Evolutionary conservation across 2,888 invertebrate species (phyloP).

Genomic region (Rhabditoides inermis): DNA sequence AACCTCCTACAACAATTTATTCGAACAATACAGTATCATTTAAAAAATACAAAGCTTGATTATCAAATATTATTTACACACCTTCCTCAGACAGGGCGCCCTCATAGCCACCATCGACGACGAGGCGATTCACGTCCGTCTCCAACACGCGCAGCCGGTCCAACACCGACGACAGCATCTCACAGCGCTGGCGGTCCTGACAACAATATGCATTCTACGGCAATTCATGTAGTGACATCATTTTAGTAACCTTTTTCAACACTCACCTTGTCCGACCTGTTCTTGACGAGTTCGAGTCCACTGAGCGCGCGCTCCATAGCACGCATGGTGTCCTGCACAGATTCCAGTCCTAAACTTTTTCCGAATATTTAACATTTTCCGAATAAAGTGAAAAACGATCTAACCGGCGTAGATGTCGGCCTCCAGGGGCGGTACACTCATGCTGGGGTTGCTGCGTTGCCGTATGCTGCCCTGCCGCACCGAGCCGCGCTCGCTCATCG

Average conservation of each 20-base stretch:
- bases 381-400: neutral
- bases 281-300: constrained; percentile 29
- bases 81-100: constrained; percentile 6
- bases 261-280: constrained; percentile 29
- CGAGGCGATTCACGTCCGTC: constrained; percentile 12
- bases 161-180: constrained; percentile 12
- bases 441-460: too few relatives aligned
- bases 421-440: constrained; percentile 6
- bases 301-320: constrained; percentile 22
- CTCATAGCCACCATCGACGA: constrained; percentile 6
- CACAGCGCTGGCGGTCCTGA: constrained; percentile 10
- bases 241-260: too few relatives aligned
- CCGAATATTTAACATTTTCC: too few relatives aligned
- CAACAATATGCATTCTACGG: too few relatives aligned
- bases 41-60: neutral
- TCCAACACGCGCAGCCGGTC: constrained; percentile 24
- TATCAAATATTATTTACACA: neutral
- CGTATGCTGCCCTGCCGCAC: too few relatives aligned
- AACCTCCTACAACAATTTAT: neutral
- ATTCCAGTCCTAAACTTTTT: constrained; percentile 17
- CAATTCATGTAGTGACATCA: too few relatives aligned
- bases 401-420: constrained; percentile 5
- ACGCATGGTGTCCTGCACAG: constrained; percentile 23
- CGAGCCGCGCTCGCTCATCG: too few relatives aligned
- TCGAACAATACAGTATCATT: neutral